Base-by-base conservation (phyloP, 2,113 vertebrate species). In the Caloenas nicobarica region DNA sequence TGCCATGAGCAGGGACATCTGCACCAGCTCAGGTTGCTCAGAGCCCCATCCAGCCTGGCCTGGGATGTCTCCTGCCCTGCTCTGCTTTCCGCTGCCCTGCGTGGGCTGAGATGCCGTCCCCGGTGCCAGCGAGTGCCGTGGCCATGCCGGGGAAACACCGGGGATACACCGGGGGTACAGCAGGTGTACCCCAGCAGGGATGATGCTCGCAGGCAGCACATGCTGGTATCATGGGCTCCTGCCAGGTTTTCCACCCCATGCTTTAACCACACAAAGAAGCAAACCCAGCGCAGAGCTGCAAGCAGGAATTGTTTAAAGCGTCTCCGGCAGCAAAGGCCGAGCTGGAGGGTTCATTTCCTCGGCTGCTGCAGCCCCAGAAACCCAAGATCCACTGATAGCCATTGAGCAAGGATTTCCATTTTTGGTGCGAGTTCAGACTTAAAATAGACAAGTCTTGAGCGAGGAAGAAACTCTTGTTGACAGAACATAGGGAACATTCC, bases 401-500 rank as follows among this genome's bases (percentile, higher is more conserved):
- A 91, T 86, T 73, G 69, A 94, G 90, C 61, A 14, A 85, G 74
- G 95, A 96, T 97, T 94, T 91, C 97, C 97, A 96, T 96, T 97
- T 97, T 96, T 95, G 94, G 96, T 96, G 86, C 4, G 83, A 38
- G 91, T 76, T 89, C 87, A 57, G 93, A 24, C 95, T 96, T 96
- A 96, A 97, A 97, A 97, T 97, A 97, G 97, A 90, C 95, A 44
- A 66, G 78, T 88, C 87, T 93, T 90, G 81, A 91, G 87, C 81
- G 74, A 96, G 96, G 96, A 97, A 97, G 96, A 96, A 95, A 93
- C 96, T 92, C 88, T 44, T 95, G 96, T 96, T 86, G 90, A 94
- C 90, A 93, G 96, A 97, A 96, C 85, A 83, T 86, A 74, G 88
- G 92, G 95, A 92, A 96, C 95, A 96, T 96, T 96, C 96, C 93